Conservation (phyloP, 2,113 vertebrate genomes). For the Paradoxurus hermaphroditus region DNA sequence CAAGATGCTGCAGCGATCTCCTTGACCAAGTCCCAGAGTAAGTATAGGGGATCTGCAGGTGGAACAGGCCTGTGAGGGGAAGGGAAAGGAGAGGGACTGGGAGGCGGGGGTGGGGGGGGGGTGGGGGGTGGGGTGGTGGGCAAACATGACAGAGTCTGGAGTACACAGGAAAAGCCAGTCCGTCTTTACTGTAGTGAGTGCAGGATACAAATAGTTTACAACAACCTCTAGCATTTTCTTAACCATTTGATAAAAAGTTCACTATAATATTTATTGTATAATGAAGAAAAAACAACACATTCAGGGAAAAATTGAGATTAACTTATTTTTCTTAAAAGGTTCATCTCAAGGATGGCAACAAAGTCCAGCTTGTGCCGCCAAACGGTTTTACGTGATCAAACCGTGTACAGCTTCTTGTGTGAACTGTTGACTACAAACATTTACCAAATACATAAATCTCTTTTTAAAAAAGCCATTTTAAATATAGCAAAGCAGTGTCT, state of each 20-base stretch:
- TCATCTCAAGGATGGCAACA: slow-evolving; percentile 98
- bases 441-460: slow-evolving; percentile 97
- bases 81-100: accelerated
- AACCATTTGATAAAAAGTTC: slow-evolving; percentile 99
- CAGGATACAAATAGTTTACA: slow-evolving; percentile 99
- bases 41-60: not conserved
- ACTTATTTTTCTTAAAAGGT: slow-evolving; percentile 96
- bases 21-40: not conserved
- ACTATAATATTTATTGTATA: slow-evolving; percentile 99
- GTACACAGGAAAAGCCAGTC: slow-evolving; percentile 98
- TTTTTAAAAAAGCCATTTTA: slow-evolving; percentile 96
- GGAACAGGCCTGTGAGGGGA: not conserved
- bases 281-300: slow-evolving; percentile 99
- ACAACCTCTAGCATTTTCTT: slow-evolving; percentile 98
- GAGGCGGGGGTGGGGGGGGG: not conserved
- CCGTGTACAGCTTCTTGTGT: slow-evolving; percentile 95
- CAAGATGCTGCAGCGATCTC: accelerated
- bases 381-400: slow-evolving; percentile 92
- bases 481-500: slow-evolving; percentile 97
- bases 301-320: slow-evolving; percentile 96
- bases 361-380: slow-evolving; percentile 99
- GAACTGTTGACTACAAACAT: slow-evolving; percentile 98
- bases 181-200: slow-evolving; percentile 98
- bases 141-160: slow-evolving; percentile 88
- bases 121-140: not conserved